A percentile compares a stretch with the other conserved stretches of the same genome.
Conservation (phyloP, 2,797 vertebrate genomes). For the Huso huso region DNA sequence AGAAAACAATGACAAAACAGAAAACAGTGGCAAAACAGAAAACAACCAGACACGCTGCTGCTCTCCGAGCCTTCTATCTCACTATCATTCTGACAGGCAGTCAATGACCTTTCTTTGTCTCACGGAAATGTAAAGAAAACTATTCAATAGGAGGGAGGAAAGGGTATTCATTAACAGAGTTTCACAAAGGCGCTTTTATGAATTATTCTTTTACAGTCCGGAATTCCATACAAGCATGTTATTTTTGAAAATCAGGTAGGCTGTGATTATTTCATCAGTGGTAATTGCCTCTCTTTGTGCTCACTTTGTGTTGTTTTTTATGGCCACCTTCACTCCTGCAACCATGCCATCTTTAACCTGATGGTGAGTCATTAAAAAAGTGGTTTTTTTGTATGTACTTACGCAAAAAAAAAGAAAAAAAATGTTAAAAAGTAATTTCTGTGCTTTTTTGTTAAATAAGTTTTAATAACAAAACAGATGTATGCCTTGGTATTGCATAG, state of each 20-base stretch:
- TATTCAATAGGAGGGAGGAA: background rate
- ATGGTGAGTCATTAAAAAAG: conserved; percentile 28
- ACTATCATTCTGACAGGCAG: background rate
- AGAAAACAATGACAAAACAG: too few species aligned
- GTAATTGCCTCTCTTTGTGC: conserved; percentile 2
- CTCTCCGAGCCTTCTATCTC: too few species aligned
- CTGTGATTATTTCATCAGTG: background rate
- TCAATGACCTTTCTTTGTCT: background rate
- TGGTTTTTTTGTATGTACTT: too few species aligned
- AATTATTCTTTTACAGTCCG: background rate
- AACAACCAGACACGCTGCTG: too few species aligned
- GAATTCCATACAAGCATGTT: background rate
- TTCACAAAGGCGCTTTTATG: background rate
- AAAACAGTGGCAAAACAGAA: too few species aligned
- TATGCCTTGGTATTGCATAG: too few species aligned
- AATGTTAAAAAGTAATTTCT: too few species aligned
- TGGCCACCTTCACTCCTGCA: conserved; percentile 52
- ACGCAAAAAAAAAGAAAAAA: too few species aligned
- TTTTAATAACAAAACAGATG: too few species aligned
- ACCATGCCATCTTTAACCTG: conserved; percentile 30
- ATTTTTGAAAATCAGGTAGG: background rate
- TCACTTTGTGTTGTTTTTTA: conserved; percentile 29
- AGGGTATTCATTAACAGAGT: background rate
- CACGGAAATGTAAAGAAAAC: background rate
- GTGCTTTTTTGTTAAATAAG: too few species aligned